Percentiles rank a stretch among this genome's conserved stretches.
Conservation (phyloP, 2,888 invertebrate species). For the Molanna angustata region DNA sequence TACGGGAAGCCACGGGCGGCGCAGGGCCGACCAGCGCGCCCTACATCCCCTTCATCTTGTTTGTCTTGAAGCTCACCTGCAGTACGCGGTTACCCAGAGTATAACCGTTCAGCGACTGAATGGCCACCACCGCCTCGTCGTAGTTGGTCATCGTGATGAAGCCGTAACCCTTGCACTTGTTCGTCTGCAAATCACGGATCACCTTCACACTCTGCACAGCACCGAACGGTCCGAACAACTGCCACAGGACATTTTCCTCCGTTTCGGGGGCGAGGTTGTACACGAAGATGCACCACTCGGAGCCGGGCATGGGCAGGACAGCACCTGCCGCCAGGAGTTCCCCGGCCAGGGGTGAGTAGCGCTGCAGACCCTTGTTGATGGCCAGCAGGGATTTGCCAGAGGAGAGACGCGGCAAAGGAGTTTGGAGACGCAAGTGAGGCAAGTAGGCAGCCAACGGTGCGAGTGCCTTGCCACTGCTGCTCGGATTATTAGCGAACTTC, state of each 20-base stretch:
- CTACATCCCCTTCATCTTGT: slow-evolving; percentile 73
- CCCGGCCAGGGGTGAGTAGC: slow-evolving; percentile 86
- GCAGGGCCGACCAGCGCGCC: slow-evolving; percentile 39
- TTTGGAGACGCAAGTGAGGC: slow-evolving; percentile 62
- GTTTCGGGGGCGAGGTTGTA: slow-evolving; percentile 95
- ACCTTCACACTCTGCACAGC: slow-evolving; percentile 92
- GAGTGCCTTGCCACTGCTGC: slow-evolving; percentile 78
- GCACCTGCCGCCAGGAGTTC: slow-evolving; percentile 71
- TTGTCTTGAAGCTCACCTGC: slow-evolving; percentile 91
- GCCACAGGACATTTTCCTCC: slow-evolving; percentile 94
- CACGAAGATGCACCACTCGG: slow-evolving; percentile 92
- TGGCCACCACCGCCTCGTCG: slow-evolving; percentile 89
- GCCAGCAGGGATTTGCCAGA: slow-evolving; percentile 90
- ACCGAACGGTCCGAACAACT: slow-evolving; percentile 93
- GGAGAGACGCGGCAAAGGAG: slow-evolving; percentile 74
- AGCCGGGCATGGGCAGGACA: slow-evolving; percentile 73
- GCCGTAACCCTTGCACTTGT: slow-evolving; percentile 94
- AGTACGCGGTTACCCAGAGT: slow-evolving; percentile 86
- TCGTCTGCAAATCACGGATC: slow-evolving; percentile 86
- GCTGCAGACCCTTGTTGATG: slow-evolving; percentile 69
- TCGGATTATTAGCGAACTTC: slow-evolving; percentile 93
- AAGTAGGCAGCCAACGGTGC: slow-evolving; percentile 83
- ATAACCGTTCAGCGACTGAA: slow-evolving; percentile 89
- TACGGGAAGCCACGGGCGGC: slow-evolving; percentile 10
- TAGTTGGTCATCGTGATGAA: slow-evolving; percentile 95